These are phyloP conservation scores for Rhinophrynus dorsalis DNA, from an alignment of 2,797 vertebrate species.

Conservation along the genomic window DNA sequence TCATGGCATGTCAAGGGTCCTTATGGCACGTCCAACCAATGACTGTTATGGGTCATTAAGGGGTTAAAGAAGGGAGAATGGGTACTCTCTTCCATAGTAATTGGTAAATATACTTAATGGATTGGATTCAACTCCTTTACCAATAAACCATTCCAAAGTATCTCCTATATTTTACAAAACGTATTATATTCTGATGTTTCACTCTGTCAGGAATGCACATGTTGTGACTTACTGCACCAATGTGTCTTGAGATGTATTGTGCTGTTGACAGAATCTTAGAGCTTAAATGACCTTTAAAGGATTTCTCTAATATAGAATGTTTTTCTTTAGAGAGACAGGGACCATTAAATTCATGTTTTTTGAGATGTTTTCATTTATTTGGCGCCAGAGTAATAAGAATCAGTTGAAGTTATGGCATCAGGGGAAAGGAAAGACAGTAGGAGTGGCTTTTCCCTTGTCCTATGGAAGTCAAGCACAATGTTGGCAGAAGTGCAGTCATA, in stretches of 20 bases:
- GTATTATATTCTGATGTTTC: too few relatives aligned
- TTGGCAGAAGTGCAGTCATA: constrained; percentile 55
- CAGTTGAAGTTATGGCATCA: constrained; percentile 62
- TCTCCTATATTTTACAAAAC: too few relatives aligned
- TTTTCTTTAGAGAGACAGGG: constrained; percentile 47
- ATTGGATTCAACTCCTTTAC: too few relatives aligned
- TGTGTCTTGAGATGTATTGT: not conserved
- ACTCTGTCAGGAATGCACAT: too few relatives aligned
- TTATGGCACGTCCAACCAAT: too few relatives aligned
- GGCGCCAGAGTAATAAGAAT: constrained; percentile 73
- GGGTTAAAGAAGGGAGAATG: too few relatives aligned
- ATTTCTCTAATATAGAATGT: constrained; percentile 4
- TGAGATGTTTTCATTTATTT: constrained; percentile 73
- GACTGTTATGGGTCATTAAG: too few relatives aligned
- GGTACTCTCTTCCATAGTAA: too few relatives aligned
- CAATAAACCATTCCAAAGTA: too few relatives aligned
- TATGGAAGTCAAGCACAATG: constrained; percentile 47
- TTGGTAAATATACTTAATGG: too few relatives aligned
- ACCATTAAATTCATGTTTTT: constrained; percentile 64
- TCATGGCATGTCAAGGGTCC: too few relatives aligned
- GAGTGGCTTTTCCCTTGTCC: constrained; percentile 52
- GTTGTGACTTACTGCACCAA: too few relatives aligned
- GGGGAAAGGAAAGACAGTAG: constrained; percentile 60
- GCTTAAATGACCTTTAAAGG: constrained; percentile 1
- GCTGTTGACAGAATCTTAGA: not conserved